These are phyloP conservation scores for Rhombomys opimus DNA, from an alignment of 2,113 vertebrate genomes.

Conservation along the genomic window DNA sequence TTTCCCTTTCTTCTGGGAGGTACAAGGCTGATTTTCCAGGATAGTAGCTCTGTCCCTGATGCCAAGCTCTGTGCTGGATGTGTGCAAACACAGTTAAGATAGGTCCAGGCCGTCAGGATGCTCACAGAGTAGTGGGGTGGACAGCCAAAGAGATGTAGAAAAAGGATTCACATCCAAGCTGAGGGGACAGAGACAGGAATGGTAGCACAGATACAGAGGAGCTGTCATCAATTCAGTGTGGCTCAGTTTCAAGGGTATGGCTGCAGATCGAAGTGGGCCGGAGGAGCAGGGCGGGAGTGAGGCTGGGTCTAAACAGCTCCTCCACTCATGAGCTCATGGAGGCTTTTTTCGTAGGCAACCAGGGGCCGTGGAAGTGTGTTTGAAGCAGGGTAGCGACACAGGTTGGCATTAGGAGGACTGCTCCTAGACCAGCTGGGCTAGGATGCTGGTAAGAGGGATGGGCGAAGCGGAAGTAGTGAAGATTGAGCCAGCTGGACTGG, in stretches of 20 bases:
- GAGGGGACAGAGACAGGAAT: neutral
- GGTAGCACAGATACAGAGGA: neutral
- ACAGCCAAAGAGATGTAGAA: neutral
- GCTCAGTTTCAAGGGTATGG: neutral
- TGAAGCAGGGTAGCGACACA: neutral
- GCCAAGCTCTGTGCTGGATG: constrained; percentile 6
- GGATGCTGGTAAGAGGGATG: neutral
- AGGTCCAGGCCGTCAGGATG: neutral
- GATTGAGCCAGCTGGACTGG: neutral
- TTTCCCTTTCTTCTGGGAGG: neutral
- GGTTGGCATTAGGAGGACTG: neutral
- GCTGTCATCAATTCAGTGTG: neutral
- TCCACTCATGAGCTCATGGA: neutral
- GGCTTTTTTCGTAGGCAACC: neutral
- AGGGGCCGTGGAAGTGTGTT: neutral
- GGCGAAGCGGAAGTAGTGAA: no score
- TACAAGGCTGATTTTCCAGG: constrained; percentile 14
- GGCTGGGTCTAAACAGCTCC: neutral
- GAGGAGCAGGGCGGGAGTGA: neutral
- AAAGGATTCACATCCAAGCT: neutral
- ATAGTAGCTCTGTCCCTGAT: neutral
- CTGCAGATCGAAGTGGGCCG: neutral
- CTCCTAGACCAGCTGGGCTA: neutral
- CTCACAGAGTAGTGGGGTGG: neutral
- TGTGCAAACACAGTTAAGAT: constrained; percentile 28